phyloP scores from a whole-genome alignment of 23 tunicate species.

The Corella eumyota region DNA sequence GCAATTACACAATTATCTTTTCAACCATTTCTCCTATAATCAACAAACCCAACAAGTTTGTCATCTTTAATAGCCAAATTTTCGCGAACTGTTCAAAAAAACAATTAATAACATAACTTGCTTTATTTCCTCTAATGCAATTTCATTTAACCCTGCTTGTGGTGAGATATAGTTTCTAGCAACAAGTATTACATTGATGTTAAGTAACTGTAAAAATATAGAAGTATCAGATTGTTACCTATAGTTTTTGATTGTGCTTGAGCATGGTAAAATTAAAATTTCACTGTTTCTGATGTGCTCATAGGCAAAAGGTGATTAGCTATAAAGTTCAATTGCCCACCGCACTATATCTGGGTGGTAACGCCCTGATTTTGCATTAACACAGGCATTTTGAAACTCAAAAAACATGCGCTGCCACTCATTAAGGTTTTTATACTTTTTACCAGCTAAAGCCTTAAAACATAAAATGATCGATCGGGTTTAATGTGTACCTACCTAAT shows the following conservation, averaged over 20 bases:
- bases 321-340: slow-evolving; percentile 22
- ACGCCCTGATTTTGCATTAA: too few species aligned
- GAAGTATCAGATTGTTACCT: background rate
- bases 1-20: slow-evolving; percentile 1
- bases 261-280: slow-evolving; percentile 4
- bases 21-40: slow-evolving; percentile 1
- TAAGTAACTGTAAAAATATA: too few species aligned
- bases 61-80: slow-evolving; percentile 27
- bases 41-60: slow-evolving; percentile 31
- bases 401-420: too few species aligned
- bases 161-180: slow-evolving; percentile 19
- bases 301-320: slow-evolving; percentile 21
- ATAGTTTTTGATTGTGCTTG: slow-evolving; percentile 9
- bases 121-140: slow-evolving; percentile 6
- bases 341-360: slow-evolving; percentile 27
- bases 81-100: slow-evolving; percentile 19
- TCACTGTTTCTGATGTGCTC: slow-evolving; percentile 10
- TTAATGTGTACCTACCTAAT: too few species aligned
- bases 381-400: too few species aligned
- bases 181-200: too few species aligned
- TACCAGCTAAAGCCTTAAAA: too few species aligned
- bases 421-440: too few species aligned
- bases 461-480: too few species aligned
- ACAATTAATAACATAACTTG: too few species aligned
- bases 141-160: slow-evolving; percentile 15